A percentile compares a stretch with the other conserved stretches of the same genome.
Conservation (phyloP, 1,140 invertebrate genomes). For the Physella acuta region DNA sequence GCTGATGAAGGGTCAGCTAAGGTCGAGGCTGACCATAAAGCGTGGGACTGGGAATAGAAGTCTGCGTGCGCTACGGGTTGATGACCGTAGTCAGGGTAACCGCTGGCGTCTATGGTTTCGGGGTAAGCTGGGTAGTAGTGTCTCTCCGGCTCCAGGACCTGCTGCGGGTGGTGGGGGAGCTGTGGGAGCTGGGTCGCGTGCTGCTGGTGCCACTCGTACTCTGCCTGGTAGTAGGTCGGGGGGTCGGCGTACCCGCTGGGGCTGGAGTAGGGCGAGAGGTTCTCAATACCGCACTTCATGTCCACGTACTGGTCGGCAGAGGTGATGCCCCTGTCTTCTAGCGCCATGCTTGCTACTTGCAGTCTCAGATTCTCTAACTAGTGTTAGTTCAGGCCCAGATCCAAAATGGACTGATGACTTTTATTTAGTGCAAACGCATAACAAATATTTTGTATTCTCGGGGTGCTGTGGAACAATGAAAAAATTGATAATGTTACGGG, state of each 20-base stretch:
- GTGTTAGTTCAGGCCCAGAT: too few species aligned
- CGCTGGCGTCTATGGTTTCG: not conserved
- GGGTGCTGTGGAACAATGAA: too few species aligned
- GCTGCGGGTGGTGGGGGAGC: constrained; percentile 2
- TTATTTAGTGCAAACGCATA: too few species aligned
- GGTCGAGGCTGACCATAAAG: not conserved
- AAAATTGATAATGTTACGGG: too few species aligned
- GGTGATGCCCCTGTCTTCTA: constrained; percentile 8
- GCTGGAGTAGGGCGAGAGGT: constrained; percentile 24
- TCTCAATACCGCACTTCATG: constrained; percentile 9
- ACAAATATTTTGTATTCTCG: too few species aligned
- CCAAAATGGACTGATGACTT: too few species aligned
- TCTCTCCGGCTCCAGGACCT: not conserved
- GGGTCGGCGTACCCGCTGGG: constrained; percentile 14
- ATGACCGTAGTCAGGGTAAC: not conserved
- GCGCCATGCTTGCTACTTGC: not conserved
- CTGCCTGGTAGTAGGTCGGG: constrained; percentile 23
- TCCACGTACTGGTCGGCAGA: constrained; percentile 12
- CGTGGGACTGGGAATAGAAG: constrained; percentile 3
- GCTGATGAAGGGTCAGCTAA: not conserved
- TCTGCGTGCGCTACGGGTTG: not conserved
- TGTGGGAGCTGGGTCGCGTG: constrained; percentile 10
- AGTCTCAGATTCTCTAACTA: too few species aligned
- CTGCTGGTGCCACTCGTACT: constrained; percentile 28
- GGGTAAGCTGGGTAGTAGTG: not conserved